Percentiles rank a stretch among this genome's conserved stretches.
Evolutionary conservation across 2,113 vertebrate species (phyloP).

Genomic region (Pycnonotus jocosus): DNA sequence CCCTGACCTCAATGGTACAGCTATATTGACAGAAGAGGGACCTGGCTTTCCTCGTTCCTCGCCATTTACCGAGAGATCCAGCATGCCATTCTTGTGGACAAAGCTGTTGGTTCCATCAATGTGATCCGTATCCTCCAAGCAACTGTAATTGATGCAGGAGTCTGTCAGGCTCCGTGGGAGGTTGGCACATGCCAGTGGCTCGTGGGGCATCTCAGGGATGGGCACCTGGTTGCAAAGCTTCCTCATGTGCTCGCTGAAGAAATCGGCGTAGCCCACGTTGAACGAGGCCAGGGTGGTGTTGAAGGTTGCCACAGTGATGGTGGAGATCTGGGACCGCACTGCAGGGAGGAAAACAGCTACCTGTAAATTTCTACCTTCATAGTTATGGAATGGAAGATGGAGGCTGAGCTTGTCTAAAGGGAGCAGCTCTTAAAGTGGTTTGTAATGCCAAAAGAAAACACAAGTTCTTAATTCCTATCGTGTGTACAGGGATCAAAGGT

Average conservation of each 20-base stretch:
- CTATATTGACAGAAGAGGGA: slow-evolving; percentile 39
- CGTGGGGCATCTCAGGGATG: slow-evolving; percentile 86
- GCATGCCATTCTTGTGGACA: slow-evolving; percentile 97
- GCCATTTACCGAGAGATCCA: slow-evolving; percentile 90
- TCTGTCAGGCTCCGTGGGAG: slow-evolving; percentile 95
- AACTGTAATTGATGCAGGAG: slow-evolving; percentile 99
- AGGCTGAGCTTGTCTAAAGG: background rate
- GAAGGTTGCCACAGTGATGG: slow-evolving; percentile 98
- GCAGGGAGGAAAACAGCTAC: background rate
- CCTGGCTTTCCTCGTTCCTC: slow-evolving; percentile 24
- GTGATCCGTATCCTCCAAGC: slow-evolving; percentile 91
- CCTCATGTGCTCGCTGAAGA: slow-evolving; percentile 98
- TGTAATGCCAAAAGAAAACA: background rate
- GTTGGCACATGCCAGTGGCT: slow-evolving; percentile 92
- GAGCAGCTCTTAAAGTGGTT: background rate
- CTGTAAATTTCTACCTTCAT: background rate
- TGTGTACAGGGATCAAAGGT: background rate
- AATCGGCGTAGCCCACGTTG: slow-evolving; percentile 96
- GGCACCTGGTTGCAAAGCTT: slow-evolving; percentile 93
- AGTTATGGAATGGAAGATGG: background rate
- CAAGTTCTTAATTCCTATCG: background rate
- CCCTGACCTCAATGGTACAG: slow-evolving; percentile 38
- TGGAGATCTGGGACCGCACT: slow-evolving; percentile 98
- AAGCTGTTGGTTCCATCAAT: slow-evolving; percentile 97
- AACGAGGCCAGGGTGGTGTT: slow-evolving; percentile 97